phyloP scores from a whole-genome alignment of 1,140 invertebrate species.

The Leucophenga varia region DNA sequence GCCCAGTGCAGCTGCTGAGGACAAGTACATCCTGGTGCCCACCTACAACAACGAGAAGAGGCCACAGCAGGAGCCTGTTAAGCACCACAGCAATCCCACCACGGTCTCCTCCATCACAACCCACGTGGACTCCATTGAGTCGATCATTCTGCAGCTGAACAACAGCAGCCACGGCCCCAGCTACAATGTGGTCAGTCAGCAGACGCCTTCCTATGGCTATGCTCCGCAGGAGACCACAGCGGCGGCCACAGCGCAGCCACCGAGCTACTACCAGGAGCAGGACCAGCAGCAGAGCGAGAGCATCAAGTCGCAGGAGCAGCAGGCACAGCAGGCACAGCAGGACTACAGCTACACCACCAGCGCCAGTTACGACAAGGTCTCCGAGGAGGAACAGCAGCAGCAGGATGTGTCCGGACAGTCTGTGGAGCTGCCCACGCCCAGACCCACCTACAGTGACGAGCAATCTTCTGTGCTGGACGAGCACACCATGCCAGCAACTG shows the following conservation, averaged over 20 bases:
- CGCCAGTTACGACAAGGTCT: conserved; percentile 28
- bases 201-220: conserved; percentile 36
- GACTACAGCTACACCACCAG: conserved; percentile 34
- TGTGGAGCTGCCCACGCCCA: no score
- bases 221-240: conserved; percentile 1
- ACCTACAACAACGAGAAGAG: conserved; percentile 35
- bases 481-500: conserved; percentile 40
- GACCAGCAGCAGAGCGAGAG: conserved; percentile 10
- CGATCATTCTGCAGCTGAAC: conserved; percentile 69
- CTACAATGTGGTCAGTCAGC: conserved; percentile 48
- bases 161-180: conserved; percentile 59
- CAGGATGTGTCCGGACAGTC: no score
- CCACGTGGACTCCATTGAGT: conserved; percentile 62
- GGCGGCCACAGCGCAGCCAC: conserved; percentile 7
- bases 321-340: no score
- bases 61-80: background rate
- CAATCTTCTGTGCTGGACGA: conserved; percentile 34
- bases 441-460: conserved; percentile 34
- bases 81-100: conserved; percentile 30
- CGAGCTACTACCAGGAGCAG: conserved; percentile 25
- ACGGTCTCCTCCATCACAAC: conserved; percentile 50
- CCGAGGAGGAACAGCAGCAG: no score
- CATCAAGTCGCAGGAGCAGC: conserved; percentile 15
- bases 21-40: conserved; percentile 44
- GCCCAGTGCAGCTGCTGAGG: conserved; percentile 10